Conservation (phyloP, 2,888 invertebrate species). For the Dryobota labecula region DNA sequence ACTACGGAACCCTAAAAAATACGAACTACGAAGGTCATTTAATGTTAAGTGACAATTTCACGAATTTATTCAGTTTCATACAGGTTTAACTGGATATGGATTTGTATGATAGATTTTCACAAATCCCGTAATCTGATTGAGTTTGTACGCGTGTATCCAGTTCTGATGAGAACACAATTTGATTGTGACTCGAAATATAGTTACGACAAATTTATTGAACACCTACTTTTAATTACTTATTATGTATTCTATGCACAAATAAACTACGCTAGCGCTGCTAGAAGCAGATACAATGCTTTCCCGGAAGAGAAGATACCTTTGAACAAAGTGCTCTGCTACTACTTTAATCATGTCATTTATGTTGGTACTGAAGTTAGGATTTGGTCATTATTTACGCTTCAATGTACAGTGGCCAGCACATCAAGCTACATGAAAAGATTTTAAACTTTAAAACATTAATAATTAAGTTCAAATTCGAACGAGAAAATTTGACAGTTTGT, state of each 20-base stretch:
- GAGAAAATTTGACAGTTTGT: too few relatives aligned
- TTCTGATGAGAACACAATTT: conserved; percentile 16
- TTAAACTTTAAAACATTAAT: too few relatives aligned
- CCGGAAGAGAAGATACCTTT: too few relatives aligned
- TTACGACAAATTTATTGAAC: too few relatives aligned
- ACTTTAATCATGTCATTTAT: too few relatives aligned
- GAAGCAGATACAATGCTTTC: too few relatives aligned
- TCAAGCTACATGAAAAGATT: too few relatives aligned
- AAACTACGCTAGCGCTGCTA: too few relatives aligned
- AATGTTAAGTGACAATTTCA: not conserved
- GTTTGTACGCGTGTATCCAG: not conserved
- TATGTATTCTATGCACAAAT: too few relatives aligned
- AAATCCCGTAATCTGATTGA: conserved; percentile 9
- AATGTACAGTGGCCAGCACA: too few relatives aligned
- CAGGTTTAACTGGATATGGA: conserved; percentile 1
- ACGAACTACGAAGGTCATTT: not conserved
- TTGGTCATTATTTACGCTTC: not conserved
- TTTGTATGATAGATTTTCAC: conserved; percentile 10
- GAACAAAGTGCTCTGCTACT: not conserved
- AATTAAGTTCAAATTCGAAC: too few relatives aligned
- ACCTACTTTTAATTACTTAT: not conserved
- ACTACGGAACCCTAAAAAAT: too few relatives aligned
- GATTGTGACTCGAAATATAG: not conserved
- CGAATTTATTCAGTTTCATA: not conserved
- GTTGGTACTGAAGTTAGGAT: not conserved